These are phyloP conservation scores for Gallirallus australis DNA, from an alignment of 2,797 vertebrate species.

Conservation along the genomic window DNA sequence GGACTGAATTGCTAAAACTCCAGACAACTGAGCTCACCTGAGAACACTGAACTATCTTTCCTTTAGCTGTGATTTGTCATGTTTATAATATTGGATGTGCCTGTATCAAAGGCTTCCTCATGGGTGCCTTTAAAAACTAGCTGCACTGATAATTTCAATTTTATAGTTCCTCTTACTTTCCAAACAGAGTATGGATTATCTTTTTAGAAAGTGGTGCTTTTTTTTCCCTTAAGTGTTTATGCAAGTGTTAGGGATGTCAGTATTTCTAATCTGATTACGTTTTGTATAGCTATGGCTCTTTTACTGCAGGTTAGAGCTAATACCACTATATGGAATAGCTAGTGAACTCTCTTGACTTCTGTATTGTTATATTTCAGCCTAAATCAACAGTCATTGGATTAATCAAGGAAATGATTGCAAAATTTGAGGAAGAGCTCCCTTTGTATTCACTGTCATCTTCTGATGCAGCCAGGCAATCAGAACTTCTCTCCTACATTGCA, in stretches of 20 bases:
- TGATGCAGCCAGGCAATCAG: slow-evolving; percentile 81
- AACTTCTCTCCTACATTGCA: slow-evolving; percentile 89
- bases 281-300: not conserved
- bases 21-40: no score
- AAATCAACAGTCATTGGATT: slow-evolving; percentile 87
- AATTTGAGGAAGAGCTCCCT: slow-evolving; percentile 94
- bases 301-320: not conserved
- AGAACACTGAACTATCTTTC: no score
- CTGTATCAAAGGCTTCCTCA: no score
- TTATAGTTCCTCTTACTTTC: no score
- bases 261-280: not conserved
- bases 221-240: not conserved
- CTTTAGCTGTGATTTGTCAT: no score
- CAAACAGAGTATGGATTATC: no score
- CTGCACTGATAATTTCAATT: no score
- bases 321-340: not conserved
- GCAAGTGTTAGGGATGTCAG: not conserved
- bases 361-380: slow-evolving; percentile 82
- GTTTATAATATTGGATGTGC: no score
- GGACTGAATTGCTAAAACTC: no score
- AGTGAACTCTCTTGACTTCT: not conserved
- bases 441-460: slow-evolving; percentile 81
- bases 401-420: slow-evolving; percentile 90
- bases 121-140: no score
- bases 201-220: not conserved